Conservation (phyloP, 2,797 vertebrate species). For the Masticophis lateralis region DNA sequence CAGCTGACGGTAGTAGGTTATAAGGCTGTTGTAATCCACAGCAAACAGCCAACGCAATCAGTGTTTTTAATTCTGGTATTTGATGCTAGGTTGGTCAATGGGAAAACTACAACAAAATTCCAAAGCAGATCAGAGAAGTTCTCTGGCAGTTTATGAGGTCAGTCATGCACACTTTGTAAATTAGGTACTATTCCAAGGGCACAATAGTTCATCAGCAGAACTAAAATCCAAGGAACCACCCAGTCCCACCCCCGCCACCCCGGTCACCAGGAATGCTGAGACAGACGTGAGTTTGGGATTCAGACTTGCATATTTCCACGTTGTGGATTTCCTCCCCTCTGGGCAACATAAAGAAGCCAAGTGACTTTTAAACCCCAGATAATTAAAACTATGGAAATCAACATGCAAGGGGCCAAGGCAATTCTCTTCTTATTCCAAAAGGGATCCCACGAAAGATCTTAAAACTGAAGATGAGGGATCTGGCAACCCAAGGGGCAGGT, state of each 20-base stretch:
- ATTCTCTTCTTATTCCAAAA: neutral
- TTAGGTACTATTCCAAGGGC: neutral
- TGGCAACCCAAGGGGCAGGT: neutral
- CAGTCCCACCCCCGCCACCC: rapidly evolving
- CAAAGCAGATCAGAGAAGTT: slow-evolving; percentile 65
- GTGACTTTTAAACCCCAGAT: neutral
- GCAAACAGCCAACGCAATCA: slow-evolving; percentile 43
- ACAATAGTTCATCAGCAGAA: slow-evolving; percentile 31
- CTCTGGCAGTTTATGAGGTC: slow-evolving; percentile 67
- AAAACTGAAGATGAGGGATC: neutral
- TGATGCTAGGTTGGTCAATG: slow-evolving; percentile 36
- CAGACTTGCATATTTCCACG: neutral
- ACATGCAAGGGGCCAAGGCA: neutral
- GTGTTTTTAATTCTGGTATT: slow-evolving; percentile 3
- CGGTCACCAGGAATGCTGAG: rapidly evolving
- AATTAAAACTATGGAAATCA: neutral
- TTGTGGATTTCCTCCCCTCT: neutral
- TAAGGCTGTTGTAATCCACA: slow-evolving; percentile 37
- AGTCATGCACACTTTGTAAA: slow-evolving; percentile 50
- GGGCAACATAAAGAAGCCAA: neutral
- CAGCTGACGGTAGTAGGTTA: slow-evolving; percentile 38
- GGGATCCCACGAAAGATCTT: too few species aligned
- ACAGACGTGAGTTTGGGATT: neutral
- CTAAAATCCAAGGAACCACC: slow-evolving; percentile 15
- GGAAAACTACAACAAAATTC: slow-evolving; percentile 41